Evolutionary conservation across 2,888 invertebrate genomes (phyloP), one percentile per base, ranked within the genome.

Genomic region (Acheta domesticus): DNA sequence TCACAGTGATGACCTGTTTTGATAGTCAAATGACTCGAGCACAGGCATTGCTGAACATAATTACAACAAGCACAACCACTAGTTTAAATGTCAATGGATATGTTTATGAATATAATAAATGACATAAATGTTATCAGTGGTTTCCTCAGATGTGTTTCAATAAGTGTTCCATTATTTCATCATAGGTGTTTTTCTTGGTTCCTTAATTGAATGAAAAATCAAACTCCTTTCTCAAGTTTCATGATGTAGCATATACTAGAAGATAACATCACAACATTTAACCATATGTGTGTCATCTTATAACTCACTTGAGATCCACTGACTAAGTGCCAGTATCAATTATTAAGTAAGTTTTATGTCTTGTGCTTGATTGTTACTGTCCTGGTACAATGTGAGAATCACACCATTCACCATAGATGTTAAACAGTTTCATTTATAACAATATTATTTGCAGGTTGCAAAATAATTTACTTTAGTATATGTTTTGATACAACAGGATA

Each of bases 41-140:
- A 62, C 62, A 62, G 16, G n/a, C 16, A n/a, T 62, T n/a, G 14
- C 62, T 62, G n/a, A 62, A n/a, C 62, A 62, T 62, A 62, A 62
- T 19, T 62, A 62, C 62, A 62, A 62, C 62, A 62, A 62, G 62
- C 62, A 62, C 62, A 62, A 62, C 62, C 62, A 19, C 62, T 62
- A 62, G 62, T 62, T 62, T 62, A 62, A 62, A 62, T 62, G 62
- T 62, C 62, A 62, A 62, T 62, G 62, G 62, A 62, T 62, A 62
- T 62, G 62, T 62, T 62, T 19, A 19, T 62, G 62, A 19, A 62
- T 62, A 62, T 62, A 19, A 62, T 62, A 62, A 62, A 62, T 19
- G n/a, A 62, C 62, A 62, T 62, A 62, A 62, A 62, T 62, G 62
- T 62, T n/a, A 62, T 62, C 62, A 62, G 62, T 62, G 62, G 62